Evolutionary conservation across 2,797 vertebrate genomes (phyloP).

Genomic region (Acridotheres tristis): DNA sequence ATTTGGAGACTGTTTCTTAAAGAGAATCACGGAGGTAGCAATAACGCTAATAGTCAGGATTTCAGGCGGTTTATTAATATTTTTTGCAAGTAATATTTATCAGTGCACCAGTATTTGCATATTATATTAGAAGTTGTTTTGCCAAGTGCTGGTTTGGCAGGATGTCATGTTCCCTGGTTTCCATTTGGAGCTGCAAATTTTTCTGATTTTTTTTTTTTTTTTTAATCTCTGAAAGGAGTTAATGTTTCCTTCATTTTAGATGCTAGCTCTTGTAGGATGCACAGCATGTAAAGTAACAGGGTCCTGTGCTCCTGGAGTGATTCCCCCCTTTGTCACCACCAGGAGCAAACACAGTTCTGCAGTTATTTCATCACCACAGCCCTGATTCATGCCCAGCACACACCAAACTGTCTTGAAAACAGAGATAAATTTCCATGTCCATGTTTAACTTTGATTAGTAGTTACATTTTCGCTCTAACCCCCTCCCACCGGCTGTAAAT

Average conservation of each 20-base stretch:
- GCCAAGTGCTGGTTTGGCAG: constrained; percentile 32
- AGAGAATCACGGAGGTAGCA: neutral
- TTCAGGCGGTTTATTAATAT: neutral
- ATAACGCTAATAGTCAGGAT: neutral
- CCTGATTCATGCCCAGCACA: neutral
- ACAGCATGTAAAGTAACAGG: neutral
- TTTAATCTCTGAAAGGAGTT: neutral
- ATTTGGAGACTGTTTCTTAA: neutral
- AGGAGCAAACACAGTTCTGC: neutral
- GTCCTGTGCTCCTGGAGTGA: neutral
- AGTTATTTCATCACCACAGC: neutral
- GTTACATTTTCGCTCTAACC: neutral
- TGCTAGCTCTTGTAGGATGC: neutral
- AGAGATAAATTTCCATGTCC: constrained; percentile 7
- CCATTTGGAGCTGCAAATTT: neutral
- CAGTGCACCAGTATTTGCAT: neutral
- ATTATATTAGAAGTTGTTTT: constrained; percentile 10
- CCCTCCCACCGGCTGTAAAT: constrained; percentile 38
- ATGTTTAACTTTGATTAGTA: constrained; percentile 44
- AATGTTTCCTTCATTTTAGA: constrained; percentile 7
- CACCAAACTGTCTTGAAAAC: neutral
- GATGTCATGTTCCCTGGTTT: constrained; percentile 28
- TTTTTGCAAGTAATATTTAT: neutral
- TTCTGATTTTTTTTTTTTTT: neutral
- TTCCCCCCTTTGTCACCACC: neutral